These are phyloP conservation scores for Caenorhabditis uteleia DNA, from an alignment of 2,888 invertebrate species.

Conservation along the genomic window DNA sequence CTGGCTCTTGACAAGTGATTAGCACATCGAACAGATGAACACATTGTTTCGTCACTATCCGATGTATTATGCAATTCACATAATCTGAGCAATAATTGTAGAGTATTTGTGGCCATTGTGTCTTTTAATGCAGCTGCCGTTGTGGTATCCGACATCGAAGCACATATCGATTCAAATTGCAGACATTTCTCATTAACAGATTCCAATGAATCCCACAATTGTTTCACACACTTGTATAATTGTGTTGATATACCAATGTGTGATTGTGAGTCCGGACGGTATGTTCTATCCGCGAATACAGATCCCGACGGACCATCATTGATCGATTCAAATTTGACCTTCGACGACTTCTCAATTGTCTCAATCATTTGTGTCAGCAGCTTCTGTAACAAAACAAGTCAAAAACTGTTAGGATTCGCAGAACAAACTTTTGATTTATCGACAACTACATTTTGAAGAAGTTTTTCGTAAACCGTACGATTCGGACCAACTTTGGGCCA, in stretches of 20 bases:
- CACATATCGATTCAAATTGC: conserved; percentile 33
- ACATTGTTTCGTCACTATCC: background rate
- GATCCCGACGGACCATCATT: conserved; percentile 28
- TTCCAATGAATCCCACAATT: conserved; percentile 27
- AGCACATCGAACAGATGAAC: background rate
- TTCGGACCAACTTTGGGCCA: conserved; percentile 56
- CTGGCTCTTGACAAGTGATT: conserved; percentile 34
- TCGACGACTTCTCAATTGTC: conserved; percentile 15
- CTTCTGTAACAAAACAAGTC: conserved; percentile 3
- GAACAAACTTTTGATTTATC: conserved; percentile 40
- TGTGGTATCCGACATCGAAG: conserved; percentile 19
- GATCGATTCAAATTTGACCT: conserved; percentile 16
- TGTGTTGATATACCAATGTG: conserved; percentile 35
- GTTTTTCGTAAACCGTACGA: conserved; percentile 35
- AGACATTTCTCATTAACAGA: conserved; percentile 28
- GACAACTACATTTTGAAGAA: conserved; percentile 37
- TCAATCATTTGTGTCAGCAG: conserved; percentile 27
- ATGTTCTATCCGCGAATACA: conserved; percentile 24
- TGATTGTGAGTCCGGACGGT: conserved; percentile 28
- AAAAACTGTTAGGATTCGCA: background rate
- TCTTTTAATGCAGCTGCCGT: conserved; percentile 18
- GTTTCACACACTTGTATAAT: conserved; percentile 28
- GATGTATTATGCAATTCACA: conserved; percentile 16
- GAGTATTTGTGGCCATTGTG: conserved; percentile 23
- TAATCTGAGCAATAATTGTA: conserved; percentile 21